Evolutionary conservation across 2,888 invertebrate species (phyloP).

Genomic region (Patella pellucida): DNA sequence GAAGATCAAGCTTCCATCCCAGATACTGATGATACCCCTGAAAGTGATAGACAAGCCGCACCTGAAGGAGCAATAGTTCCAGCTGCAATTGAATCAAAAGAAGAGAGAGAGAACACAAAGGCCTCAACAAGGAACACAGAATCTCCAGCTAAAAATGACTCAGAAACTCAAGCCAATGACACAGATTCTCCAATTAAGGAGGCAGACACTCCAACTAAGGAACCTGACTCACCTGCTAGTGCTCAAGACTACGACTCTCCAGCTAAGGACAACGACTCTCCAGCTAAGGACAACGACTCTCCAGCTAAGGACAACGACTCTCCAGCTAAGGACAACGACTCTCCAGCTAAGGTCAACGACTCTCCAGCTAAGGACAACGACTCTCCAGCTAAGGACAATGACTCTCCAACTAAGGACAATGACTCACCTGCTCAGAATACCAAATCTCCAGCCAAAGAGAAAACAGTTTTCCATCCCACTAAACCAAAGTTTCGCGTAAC

Average conservation of each 20-base stretch:
- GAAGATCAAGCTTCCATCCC: background rate
- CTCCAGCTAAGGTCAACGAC: too few species aligned
- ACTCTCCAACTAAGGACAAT: too few species aligned
- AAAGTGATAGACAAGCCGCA: conserved; percentile 17
- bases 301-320: too few species aligned
- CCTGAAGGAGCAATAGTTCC: conserved; percentile 28
- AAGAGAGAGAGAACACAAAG: background rate
- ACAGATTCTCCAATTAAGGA: conserved; percentile 11
- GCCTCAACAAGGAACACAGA: background rate
- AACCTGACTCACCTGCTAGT: background rate
- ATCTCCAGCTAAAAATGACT: background rate
- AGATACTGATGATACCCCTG: background rate
- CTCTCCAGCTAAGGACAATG: too few species aligned
- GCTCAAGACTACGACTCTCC: too few species aligned
- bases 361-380: too few species aligned
- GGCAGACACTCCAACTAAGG: background rate
- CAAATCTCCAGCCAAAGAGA: too few species aligned
- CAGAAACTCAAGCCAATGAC: background rate
- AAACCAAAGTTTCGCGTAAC: conserved; percentile 74
- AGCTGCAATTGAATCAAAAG: background rate
- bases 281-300: too few species aligned
- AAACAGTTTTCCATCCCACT: conserved; percentile 41
- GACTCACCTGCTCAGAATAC: too few species aligned
- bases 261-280: too few species aligned
- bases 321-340: too few species aligned